These are phyloP conservation scores for Pygoscelis adeliae DNA, from an alignment of 2,113 vertebrate species.

Conservation along the genomic window DNA sequence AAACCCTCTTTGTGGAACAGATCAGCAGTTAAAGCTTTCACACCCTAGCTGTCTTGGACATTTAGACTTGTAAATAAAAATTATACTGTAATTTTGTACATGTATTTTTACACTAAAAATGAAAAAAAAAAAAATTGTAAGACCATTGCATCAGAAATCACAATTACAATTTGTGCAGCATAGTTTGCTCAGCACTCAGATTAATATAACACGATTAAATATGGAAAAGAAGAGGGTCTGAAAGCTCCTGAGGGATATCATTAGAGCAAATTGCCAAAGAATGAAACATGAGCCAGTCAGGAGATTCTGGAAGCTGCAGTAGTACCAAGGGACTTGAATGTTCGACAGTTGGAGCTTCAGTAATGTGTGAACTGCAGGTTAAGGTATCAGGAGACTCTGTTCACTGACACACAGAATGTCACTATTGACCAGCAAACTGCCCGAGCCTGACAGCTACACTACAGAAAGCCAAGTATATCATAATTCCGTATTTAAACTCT, in stretches of 20 bases:
- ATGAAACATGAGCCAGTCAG: slow-evolving; percentile 98
- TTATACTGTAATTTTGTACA: not conserved
- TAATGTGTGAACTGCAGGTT: slow-evolving; percentile 87
- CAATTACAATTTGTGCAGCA: slow-evolving; percentile 41
- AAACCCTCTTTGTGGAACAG: not conserved
- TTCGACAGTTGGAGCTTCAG: slow-evolving; percentile 85
- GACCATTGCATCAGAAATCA: not conserved
- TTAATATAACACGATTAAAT: slow-evolving; percentile 95
- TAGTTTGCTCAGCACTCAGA: slow-evolving; percentile 83
- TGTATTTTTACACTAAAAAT: not conserved
- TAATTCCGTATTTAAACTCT: slow-evolving; percentile 69
- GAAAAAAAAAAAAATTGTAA: not conserved
- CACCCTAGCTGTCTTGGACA: not conserved
- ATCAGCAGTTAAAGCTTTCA: not conserved
- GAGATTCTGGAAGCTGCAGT: slow-evolving; percentile 88
- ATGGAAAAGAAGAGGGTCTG: slow-evolving; percentile 92
- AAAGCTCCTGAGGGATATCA: slow-evolving; percentile 96
- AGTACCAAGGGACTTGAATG: slow-evolving; percentile 85
- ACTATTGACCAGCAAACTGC: slow-evolving; percentile 89
- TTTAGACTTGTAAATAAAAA: slow-evolving; percentile 33
- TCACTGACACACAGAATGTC: slow-evolving; percentile 92
- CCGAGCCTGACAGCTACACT: slow-evolving; percentile 77
- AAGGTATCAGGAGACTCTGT: slow-evolving; percentile 84
- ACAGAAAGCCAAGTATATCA: slow-evolving; percentile 73
- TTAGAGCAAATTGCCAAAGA: slow-evolving; percentile 99